Evolutionary conservation across 2,113 vertebrate species (phyloP), one percentile per base, ranked within the genome.

Genomic region (Planiliza haematocheilus): DNA sequence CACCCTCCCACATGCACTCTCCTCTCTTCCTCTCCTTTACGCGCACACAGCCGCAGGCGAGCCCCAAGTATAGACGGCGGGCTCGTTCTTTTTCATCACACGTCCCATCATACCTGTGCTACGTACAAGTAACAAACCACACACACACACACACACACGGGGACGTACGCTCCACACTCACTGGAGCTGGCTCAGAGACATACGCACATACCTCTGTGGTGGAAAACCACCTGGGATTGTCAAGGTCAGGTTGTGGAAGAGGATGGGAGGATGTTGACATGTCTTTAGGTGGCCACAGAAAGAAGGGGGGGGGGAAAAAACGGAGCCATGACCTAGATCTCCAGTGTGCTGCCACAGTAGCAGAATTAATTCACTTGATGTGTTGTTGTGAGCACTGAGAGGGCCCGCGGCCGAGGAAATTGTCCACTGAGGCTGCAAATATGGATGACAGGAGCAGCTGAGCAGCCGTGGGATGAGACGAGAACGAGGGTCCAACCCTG

Each of bases 381-480:
- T 85, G 87, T 89, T 87, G 83, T 87, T 88, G 84, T 75, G 84
- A 83, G 70, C 72, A 69, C 65, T 67, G 77, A 81, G 72, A 77
- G 68, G 85, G 84, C 91, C 83, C 3, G 63, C 77, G 69, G 88
- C 84, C 65, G 76, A 81, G 82, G 68, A 78, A 90, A 91, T 91
- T 89, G 87, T 89, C 90, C 90, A 91, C 71, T 88, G 88, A 88
- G 83, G 90, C 91, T 89, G 91, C 86, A 91, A 90, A 89, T 90
- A 89, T 91, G 86, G 86, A 91, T 82, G 90, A 89, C 89, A 85
- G 79, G 72, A 92, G 81, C 86, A 91, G 89, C 89, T 91, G 90
- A 91, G 89, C 85, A 72, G 83, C 81, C 63, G 51, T 74, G 75
- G 76, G 79, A 79, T 66, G 73, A 84, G 87, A 81, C 73, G 39